phyloP scores from a whole-genome alignment of 2,113 vertebrate species.

The Hystrix cristata region DNA sequence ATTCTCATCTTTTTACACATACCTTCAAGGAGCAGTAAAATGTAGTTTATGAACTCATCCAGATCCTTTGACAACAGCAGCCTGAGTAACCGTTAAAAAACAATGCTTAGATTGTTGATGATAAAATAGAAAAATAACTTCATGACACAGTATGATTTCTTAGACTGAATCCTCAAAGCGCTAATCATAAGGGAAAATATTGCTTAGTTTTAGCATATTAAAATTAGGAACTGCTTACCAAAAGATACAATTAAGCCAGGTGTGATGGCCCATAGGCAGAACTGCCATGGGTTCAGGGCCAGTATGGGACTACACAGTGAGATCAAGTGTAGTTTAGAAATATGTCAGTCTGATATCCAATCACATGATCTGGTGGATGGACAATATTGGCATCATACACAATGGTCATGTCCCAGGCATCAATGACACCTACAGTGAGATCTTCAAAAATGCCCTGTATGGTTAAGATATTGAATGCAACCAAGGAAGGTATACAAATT shows the following conservation, averaged over 20 bases:
- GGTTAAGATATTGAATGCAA: slow-evolving; percentile 52
- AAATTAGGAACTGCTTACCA: background rate
- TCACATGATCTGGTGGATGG: background rate
- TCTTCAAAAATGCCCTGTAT: slow-evolving; percentile 68
- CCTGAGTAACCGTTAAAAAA: background rate
- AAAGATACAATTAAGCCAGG: background rate
- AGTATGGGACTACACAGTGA: too few species aligned
- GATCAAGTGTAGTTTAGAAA: slow-evolving; percentile 68
- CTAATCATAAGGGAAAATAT: background rate
- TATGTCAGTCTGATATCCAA: slow-evolving; percentile 70
- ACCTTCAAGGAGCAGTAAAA: background rate
- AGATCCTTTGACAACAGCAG: background rate
- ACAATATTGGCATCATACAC: background rate
- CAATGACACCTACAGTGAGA: slow-evolving; percentile 14
- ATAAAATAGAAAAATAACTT: background rate
- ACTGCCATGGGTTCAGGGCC: too few species aligned
- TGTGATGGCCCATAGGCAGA: background rate
- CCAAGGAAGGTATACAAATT: slow-evolving; percentile 51
- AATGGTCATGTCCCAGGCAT: slow-evolving; percentile 68
- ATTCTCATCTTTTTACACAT: background rate
- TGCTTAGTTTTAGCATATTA: background rate
- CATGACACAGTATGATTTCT: background rate
- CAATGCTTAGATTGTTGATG: background rate
- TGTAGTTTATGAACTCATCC: background rate
- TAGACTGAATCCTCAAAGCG: background rate